Evolutionary conservation across 2,113 vertebrate genomes (phyloP), one percentile per base, ranked within the genome.

Genomic region (Melanostigma gelatinosum): DNA sequence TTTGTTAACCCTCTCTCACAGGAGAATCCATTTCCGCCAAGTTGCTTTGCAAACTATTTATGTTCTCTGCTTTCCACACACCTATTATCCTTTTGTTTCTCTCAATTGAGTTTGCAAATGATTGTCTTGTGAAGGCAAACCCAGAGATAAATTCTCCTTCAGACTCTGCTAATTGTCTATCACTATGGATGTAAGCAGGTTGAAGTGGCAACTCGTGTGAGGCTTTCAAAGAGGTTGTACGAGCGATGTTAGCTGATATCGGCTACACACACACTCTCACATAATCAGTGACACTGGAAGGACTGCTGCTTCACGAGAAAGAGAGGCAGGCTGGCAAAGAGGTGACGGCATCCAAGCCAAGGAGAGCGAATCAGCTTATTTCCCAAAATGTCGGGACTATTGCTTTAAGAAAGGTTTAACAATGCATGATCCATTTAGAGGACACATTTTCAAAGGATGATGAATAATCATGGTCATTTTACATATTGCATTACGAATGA

Each of bases 71-170:
- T 22, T 77, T 48, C 54, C n/a, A 36, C 60, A 63, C 83, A 83
- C 79, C 84, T 82, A 86, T 87, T 88, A 90, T 88, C 87, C 88
- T 88, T 88, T 87, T 78, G 85, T 82, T 81, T 86, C 77, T 72
- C 74, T 87, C 74, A 90, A 79, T 83, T 85, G 57, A 81, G 84
- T 89, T 78, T 85, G 83, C 73, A 89, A 91, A 85, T 83, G 29
- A 77, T 85, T 86, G 38, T 79, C 77, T 60, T 63, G 55, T 54
- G 69, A 77, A 61, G 69, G 72, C 67, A 82, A 83, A 77, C 64
- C 29, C 34, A n/a, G 38, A 83, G 72, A 86, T 81, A 83, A 70
- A 89, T 91, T 67, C 66, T 79, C 75, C 52, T 65, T 38, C 7
- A 29, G 60, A 55, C 74, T 72, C 65, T 36, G 68, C 68, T 87